Evolutionary conservation across 2,113 vertebrate genomes (phyloP).

Genomic region (Leptobrachium ailaonicum): DNA sequence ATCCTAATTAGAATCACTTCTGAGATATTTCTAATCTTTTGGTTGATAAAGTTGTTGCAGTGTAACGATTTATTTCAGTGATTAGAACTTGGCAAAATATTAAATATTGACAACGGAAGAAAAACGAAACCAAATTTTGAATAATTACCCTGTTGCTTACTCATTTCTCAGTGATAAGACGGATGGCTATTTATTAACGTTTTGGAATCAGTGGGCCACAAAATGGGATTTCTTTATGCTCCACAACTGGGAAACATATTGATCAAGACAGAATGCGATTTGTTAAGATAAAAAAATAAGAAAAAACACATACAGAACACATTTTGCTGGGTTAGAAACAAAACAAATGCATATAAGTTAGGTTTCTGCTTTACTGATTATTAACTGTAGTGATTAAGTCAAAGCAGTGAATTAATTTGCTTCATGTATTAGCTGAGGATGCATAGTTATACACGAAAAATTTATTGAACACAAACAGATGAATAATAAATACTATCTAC

Average conservation of each 20-base stretch:
- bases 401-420: not conserved
- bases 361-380: not conserved
- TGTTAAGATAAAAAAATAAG: not conserved
- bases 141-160: not conserved
- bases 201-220: not conserved
- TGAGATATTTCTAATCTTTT: not conserved
- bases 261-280: too few relatives aligned
- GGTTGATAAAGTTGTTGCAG: not conserved
- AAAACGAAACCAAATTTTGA: not conserved
- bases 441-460: not conserved
- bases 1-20: not conserved
- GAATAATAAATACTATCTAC: slow-evolving; percentile 8
- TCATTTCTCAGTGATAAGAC: not conserved
- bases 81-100: not conserved
- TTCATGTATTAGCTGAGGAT: not conserved
- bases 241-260: not conserved
- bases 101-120: not conserved
- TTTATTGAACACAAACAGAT: not conserved
- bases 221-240: not conserved
- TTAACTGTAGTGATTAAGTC: not conserved
- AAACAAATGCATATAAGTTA: not conserved
- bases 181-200: not conserved
- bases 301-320: not conserved
- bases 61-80: not conserved
- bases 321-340: not conserved